Conservation (phyloP, 1,140 invertebrate genomes). For the Heliothis subflexa region DNA sequence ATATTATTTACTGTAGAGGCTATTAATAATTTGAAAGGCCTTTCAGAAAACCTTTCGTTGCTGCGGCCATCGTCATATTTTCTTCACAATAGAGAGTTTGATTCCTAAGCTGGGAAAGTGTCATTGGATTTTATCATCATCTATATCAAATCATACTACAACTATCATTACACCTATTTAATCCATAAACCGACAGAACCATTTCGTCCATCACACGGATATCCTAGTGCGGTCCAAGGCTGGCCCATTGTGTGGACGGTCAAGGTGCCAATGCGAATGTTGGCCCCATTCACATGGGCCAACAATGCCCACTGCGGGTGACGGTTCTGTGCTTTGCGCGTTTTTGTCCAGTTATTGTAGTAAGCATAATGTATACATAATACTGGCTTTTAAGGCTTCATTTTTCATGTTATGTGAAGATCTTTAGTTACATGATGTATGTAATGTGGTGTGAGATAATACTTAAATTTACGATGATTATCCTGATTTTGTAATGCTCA, state of each 20-base stretch:
- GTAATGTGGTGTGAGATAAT: not conserved
- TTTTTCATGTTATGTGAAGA: conserved; percentile 22
- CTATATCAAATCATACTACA: no score
- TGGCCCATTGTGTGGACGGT: conserved; percentile 50
- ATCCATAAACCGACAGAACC: not conserved
- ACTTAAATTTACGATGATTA: not conserved
- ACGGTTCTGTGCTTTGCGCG: not conserved
- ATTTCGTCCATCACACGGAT: conserved; percentile 43
- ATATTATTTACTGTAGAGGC: no score
- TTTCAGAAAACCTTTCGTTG: no score
- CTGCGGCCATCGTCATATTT: no score
- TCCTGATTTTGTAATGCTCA: not conserved
- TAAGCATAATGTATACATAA: conserved; percentile 26
- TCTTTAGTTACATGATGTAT: conserved; percentile 2
- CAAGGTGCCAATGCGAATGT: conserved; percentile 48
- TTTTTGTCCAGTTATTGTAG: conserved; percentile 35
- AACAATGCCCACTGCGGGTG: conserved; percentile 40
- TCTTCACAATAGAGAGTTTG: no score
- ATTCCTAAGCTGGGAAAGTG: no score
- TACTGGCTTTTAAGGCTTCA: conserved; percentile 10
- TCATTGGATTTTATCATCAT: no score
- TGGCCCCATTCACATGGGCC: conserved; percentile 56
- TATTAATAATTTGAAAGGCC: no score
- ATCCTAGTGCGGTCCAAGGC: conserved; percentile 42
- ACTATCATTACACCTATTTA: not conserved